A percentile compares a stretch with the other conserved stretches of the same genome.
These are phyloP conservation scores for Orchesella cincta DNA, from an alignment of 1,140 invertebrate genomes.

Conservation along the genomic window DNA sequence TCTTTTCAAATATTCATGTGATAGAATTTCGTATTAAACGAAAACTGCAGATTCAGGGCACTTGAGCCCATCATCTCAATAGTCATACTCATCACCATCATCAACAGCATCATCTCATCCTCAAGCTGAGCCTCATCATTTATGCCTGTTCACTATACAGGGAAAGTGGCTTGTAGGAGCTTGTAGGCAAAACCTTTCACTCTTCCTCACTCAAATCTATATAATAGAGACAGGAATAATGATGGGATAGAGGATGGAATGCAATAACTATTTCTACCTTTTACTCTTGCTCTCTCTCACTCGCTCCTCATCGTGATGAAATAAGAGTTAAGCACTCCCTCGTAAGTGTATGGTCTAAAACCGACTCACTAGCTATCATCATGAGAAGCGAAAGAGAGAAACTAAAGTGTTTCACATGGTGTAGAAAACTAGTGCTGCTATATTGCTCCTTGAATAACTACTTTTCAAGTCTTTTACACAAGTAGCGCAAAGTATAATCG, in stretches of 20 bases:
- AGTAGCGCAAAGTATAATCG: neutral
- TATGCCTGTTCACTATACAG: neutral
- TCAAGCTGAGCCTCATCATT: neutral
- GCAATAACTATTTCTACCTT: neutral
- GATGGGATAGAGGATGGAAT: neutral
- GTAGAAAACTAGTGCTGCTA: neutral
- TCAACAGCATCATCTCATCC: neutral
- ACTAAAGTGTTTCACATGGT: neutral
- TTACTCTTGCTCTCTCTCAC: neutral
- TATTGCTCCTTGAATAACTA: neutral
- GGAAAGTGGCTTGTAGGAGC: neutral
- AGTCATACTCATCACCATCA: neutral
- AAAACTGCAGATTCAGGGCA: neutral
- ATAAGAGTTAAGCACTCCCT: neutral
- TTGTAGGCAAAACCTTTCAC: neutral
- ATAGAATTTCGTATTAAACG: neutral
- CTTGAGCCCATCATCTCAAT: neutral
- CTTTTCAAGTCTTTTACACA: neutral
- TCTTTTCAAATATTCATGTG: neutral
- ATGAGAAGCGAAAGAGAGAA: neutral
- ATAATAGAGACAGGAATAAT: neutral
- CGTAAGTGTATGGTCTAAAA: neutral
- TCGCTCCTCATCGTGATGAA: neutral
- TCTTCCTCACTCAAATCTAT: neutral
- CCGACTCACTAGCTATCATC: neutral